Conservation (phyloP, 35 echinoderm and acorn worm genomes). For the Nesometra sesokonis region DNA sequence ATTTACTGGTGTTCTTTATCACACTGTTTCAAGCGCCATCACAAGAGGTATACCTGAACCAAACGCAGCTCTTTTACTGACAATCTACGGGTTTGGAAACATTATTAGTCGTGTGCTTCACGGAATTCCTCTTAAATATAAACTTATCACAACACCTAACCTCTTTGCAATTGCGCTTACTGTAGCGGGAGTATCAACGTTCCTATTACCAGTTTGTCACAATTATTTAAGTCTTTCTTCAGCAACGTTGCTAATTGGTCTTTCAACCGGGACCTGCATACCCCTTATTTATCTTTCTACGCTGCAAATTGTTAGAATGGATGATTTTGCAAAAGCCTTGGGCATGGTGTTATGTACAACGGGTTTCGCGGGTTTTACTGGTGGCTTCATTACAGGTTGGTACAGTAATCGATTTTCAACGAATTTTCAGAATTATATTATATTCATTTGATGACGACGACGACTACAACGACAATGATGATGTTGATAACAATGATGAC, state of each 20-base stretch:
- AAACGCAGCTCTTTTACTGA: neutral
- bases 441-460: too few relatives aligned
- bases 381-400: neutral
- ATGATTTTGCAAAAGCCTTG: neutral
- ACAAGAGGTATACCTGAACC: neutral
- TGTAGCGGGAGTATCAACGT: neutral
- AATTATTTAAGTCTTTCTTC: neutral
- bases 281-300: neutral
- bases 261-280: neutral
- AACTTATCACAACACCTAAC: neutral
- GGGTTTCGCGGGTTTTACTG: neutral
- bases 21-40: neutral
- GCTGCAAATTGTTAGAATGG: neutral
- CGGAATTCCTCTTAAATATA: neutral
- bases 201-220: neutral
- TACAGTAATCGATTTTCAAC: too few relatives aligned
- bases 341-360: neutral
- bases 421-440: too few relatives aligned
- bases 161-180: neutral
- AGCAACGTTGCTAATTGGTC: neutral
- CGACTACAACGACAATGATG: too few relatives aligned
- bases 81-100: neutral
- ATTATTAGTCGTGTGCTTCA: neutral
- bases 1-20: neutral
- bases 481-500: too few relatives aligned